Base-by-base conservation (phyloP, 2,888 invertebrate genomes). In the Mesoligia furuncula region DNA sequence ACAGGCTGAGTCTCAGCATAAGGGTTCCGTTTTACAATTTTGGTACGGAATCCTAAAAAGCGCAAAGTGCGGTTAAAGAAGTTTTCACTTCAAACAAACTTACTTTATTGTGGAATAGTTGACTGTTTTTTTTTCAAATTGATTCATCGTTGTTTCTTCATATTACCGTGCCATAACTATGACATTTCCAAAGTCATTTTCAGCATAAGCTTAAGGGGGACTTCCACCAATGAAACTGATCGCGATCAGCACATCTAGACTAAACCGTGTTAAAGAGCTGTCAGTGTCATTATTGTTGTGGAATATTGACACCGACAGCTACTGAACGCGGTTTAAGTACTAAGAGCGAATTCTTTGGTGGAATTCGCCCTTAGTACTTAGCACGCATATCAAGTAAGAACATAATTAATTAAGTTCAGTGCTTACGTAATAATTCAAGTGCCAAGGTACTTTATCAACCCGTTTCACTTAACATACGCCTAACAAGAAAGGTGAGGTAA, bases 401-500 rank as follows among this genome's bases (percentile, higher is more conserved):
- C 51, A n/a, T 42, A 62, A 75, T 67, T 75, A 65, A 57, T 65
- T 57, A 73, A 27, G 24, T 77, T n/a, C 31, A 45, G 54, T 48
- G 27, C 54, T 54, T 42, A 48, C 36, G 36, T 67, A 42, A 77
- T 57, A 81, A 61, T 57, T 72, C 31, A 76, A 72, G 57, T 59
- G 1, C 59, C 24, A 17, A 51, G 6, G 36, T 66, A 59, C 69
- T 74, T 61, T n/a, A 77, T 77, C 54, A 67, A 61, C 64, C 68
- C 71, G 20, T 73, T 82, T 31, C 64, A 78, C 51, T 62, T 59
- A 69, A 68, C 31, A 36, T 42, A 77, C 45, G 11, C 42, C n/a
- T 48, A 74, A 68, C 39, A 70, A 64, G 59, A 66, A 71, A 77
- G 73, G 67, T 77, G 78, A 71, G 13, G 69, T 82, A 36, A 80